Conservation (phyloP, 2,888 invertebrate species). For the Drosophila ustulata region DNA sequence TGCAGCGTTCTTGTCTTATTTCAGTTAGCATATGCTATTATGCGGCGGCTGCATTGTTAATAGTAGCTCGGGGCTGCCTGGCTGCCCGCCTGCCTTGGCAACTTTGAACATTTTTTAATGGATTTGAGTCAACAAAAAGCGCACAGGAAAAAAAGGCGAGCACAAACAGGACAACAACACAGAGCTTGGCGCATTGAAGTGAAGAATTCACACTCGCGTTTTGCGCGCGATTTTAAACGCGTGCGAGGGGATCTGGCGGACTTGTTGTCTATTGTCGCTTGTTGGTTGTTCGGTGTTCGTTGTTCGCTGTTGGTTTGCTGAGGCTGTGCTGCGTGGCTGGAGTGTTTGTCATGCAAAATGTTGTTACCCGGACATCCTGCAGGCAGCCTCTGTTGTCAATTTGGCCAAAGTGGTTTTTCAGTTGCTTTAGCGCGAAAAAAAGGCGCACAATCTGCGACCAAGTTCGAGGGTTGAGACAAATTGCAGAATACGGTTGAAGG, state of each 20-base stretch:
- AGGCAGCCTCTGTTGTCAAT: conserved; percentile 78
- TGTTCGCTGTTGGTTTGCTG: conserved; percentile 14
- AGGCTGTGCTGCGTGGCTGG: conserved; percentile 25
- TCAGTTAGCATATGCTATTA: conserved; percentile 59
- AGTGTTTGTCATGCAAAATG: conserved; percentile 60
- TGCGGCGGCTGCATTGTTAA: conserved; percentile 74
- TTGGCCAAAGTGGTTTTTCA: conserved; percentile 84
- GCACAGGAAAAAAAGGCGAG: conserved; percentile 19
- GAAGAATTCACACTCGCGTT: conserved; percentile 83
- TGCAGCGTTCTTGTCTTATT: conserved; percentile 31
- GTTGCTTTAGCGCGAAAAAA: conserved; percentile 83
- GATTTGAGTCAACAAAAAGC: conserved; percentile 53
- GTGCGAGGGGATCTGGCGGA: conserved; percentile 43
- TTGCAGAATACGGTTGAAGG: background rate
- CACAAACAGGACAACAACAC: conserved; percentile 27
- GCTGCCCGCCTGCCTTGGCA: conserved; percentile 57
- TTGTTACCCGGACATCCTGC: conserved; percentile 71
- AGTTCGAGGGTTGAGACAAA: background rate
- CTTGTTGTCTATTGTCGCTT: conserved; percentile 25
- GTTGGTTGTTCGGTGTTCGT: conserved; percentile 7
- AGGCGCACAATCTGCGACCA: conserved; percentile 53
- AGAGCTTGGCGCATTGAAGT: conserved; percentile 74
- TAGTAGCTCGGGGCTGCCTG: conserved; percentile 61
- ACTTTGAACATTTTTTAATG: conserved; percentile 79
- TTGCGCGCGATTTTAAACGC: conserved; percentile 62